Evolutionary conservation across 2,797 vertebrate species (phyloP).

Genomic region (Crenuchus spilurus): DNA sequence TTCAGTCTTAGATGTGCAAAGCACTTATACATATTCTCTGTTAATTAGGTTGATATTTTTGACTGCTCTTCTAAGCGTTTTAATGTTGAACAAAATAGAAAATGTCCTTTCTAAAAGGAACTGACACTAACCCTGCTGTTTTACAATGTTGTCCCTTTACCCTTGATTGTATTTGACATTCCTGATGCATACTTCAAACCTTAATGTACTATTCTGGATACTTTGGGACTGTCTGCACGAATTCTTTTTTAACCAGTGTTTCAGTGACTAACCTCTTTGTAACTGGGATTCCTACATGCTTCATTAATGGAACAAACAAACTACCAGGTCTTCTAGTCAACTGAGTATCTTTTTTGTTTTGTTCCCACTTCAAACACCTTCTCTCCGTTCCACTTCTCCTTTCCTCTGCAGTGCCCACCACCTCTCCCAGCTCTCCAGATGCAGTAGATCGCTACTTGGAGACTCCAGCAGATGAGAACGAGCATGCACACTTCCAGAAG

Average conservation of each 20-base stretch:
- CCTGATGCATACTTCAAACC: neutral
- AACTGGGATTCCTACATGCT: neutral
- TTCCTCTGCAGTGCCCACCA: conserved; percentile 85
- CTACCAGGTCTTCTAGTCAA: neutral
- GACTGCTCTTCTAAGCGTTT: too few relatives aligned
- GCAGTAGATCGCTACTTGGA: conserved; percentile 95
- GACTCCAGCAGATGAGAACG: conserved; percentile 94
- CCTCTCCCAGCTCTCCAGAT: conserved; percentile 89
- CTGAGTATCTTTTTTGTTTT: neutral
- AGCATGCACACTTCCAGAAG: conserved; percentile 95
- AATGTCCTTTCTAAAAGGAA: too few relatives aligned
- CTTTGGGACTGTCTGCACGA: neutral
- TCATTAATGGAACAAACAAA: neutral
- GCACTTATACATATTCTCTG: too few relatives aligned
- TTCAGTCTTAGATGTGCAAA: too few relatives aligned
- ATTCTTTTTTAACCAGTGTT: neutral
- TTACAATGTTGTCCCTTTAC: too few relatives aligned
- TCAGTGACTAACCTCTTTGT: neutral
- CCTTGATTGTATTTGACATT: too few relatives aligned
- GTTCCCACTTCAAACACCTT: neutral
- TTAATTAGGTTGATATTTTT: too few relatives aligned
- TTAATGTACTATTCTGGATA: neutral
- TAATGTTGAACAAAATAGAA: too few relatives aligned
- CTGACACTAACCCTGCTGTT: too few relatives aligned
- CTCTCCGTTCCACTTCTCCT: conserved; percentile 8